Evolutionary conservation across 1,140 invertebrate genomes (phyloP), one percentile per base, ranked within the genome.

Genomic region (Campoletis sonorensis): DNA sequence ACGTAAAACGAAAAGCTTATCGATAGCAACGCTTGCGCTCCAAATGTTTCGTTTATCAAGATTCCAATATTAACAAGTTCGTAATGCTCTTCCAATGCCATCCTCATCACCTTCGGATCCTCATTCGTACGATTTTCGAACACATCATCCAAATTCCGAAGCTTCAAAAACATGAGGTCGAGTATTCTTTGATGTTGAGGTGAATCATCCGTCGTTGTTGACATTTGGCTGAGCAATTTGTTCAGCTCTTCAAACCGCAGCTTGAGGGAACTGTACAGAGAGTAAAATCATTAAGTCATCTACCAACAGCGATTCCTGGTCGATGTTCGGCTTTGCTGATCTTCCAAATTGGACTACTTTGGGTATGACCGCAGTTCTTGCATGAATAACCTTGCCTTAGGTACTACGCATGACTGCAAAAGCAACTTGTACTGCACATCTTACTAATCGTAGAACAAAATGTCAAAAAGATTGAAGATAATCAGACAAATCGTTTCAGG

Each of bases 131-230:
- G 27, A 5, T 70, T 30, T 21, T 33, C 11, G 10, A 33, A n/a
- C 4, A 33, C 67, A 8, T 33, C 0, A 21, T 33, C n/a, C 2
- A 15, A 11, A n/a, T 7, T 15, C 0, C 1, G 13, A 18, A 1
- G 16, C 13, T 16, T 70, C 10, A 16, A 45, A 71, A 30, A 70
- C 40, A 58, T 33, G 21, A 27, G 40, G 5, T 80, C 40, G 15
- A 83, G 58, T 16, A 81, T 16, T 67, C 77, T 81, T 27, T 73
- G 73, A 37, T 83, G 75, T 58, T 81, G 82, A 26, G 82, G 82
- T 10, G 61, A 80, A 45, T 81, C 13, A 16, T 40, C n/a, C 16
- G 51, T 68, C 21, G 27, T 64, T 23, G 79, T 78, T 72, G 75
- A 21, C 61, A 79, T 72, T 18, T 10, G 5, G 67, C 18, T 27